phyloP scores from a whole-genome alignment of 92 coral and sea anemone genomes.

The Siderastrea siderea region DNA sequence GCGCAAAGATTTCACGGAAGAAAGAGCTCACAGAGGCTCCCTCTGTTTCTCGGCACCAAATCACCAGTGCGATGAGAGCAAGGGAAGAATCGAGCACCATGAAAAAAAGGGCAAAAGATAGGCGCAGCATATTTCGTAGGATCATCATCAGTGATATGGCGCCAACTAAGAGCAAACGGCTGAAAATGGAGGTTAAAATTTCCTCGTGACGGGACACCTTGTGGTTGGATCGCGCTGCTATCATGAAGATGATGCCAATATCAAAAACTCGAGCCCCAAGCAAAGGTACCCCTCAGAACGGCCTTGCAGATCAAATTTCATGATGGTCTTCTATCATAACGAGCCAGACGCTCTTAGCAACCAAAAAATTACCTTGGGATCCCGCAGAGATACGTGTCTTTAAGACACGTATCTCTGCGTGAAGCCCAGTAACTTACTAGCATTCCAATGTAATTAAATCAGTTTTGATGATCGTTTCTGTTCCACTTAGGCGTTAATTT shows the following conservation, averaged over 20 bases:
- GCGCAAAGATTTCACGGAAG: constrained; percentile 19
- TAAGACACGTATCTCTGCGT: too few relatives aligned
- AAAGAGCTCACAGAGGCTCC: constrained; percentile 44
- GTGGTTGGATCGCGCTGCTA: constrained; percentile 59
- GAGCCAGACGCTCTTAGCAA: too few relatives aligned
- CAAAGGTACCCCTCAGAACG: constrained; percentile 64
- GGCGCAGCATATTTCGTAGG: constrained; percentile 43
- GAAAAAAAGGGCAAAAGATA: constrained; percentile 63
- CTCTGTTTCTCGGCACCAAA: constrained; percentile 71
- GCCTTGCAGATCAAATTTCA: constrained; percentile 30
- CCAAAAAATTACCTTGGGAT: too few relatives aligned
- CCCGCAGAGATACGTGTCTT: too few relatives aligned
- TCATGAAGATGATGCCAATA: constrained; percentile 55
- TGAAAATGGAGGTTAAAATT: constrained; percentile 50
- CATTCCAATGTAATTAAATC: too few relatives aligned
- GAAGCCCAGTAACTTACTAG: too few relatives aligned
- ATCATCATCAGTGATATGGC: constrained; percentile 46
- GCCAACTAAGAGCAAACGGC: constrained; percentile 59
- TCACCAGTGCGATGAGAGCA: constrained; percentile 48
- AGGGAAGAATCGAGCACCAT: constrained; percentile 54
- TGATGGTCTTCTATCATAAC: constrained; percentile 50
- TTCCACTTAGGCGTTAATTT: too few relatives aligned
- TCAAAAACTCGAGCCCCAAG: constrained; percentile 50
- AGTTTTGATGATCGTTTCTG: too few relatives aligned
- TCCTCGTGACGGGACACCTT: constrained; percentile 27